These are phyloP conservation scores for Aspidoscelis tigris DNA, from an alignment of 2,113 vertebrate species.

Conservation along the genomic window DNA sequence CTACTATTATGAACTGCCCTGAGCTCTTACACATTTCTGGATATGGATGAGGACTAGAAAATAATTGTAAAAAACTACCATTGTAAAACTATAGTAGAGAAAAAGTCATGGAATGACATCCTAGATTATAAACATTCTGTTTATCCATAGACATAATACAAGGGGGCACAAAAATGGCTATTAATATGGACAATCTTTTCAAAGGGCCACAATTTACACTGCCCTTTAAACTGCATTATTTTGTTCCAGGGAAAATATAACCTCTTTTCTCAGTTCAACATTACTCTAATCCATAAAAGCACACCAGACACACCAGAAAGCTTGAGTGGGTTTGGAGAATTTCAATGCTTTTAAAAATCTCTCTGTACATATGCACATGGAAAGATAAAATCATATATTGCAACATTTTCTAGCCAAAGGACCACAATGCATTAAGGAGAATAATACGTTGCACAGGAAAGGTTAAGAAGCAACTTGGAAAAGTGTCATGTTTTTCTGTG, in stretches of 20 bases:
- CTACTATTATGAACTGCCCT: neutral
- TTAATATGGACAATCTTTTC: neutral
- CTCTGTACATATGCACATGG: no score
- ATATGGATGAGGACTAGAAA: slow-evolving; percentile 1
- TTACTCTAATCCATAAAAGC: neutral
- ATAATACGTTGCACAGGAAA: no score
- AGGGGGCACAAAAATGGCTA: neutral
- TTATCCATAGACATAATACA: neutral
- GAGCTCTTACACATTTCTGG: neutral
- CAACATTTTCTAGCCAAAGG: no score
- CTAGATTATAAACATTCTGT: neutral
- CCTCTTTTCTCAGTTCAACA: neutral
- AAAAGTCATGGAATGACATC: neutral
- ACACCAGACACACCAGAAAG: neutral
- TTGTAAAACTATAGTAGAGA: neutral
- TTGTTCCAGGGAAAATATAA: neutral
- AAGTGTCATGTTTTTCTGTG: no score
- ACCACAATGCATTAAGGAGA: no score
- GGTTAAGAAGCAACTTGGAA: no score
- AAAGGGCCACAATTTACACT: neutral
- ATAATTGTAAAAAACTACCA: neutral
- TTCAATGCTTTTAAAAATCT: no score
- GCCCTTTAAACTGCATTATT: neutral
- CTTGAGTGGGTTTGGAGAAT: neutral
- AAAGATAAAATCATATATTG: no score